phyloP scores from a whole-genome alignment of 2,888 invertebrate species.

The Drosophila barbarae region DNA sequence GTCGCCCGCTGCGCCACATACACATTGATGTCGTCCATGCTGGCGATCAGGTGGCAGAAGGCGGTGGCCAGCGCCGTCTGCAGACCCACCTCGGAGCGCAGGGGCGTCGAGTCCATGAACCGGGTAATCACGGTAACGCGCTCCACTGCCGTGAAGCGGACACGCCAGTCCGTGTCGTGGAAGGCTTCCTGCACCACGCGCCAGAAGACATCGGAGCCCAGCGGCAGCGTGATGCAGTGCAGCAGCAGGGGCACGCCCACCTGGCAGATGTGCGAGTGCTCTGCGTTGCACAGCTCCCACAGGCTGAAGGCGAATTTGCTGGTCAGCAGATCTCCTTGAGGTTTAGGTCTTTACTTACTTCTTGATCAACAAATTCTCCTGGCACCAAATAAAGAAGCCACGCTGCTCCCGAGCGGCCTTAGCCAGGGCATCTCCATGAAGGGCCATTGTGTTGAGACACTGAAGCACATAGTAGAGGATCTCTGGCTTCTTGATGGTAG shows the following conservation, averaged over 20 bases:
- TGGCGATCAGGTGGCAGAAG: conserved; percentile 96
- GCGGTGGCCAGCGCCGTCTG: conserved; percentile 97
- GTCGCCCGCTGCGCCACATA: conserved; percentile 96
- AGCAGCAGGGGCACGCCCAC: conserved; percentile 94
- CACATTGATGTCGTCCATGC: conserved; percentile 97
- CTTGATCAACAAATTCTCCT: conserved; percentile 95
- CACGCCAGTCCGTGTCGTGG: conserved; percentile 92
- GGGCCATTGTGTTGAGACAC: conserved; percentile 92
- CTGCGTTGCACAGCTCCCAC: conserved; percentile 95
- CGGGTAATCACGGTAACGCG: conserved; percentile 94
- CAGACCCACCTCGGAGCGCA: conserved; percentile 89
- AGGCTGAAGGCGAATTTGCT: conserved; percentile 82
- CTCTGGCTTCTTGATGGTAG: conserved; percentile 92
- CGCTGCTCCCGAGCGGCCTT: conserved; percentile 93
- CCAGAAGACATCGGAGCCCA: conserved; percentile 98
- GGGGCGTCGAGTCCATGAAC: conserved; percentile 94
- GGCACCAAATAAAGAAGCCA: conserved; percentile 96
- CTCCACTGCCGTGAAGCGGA: conserved; percentile 96
- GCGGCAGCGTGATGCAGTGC: conserved; percentile 95
- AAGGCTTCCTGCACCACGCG: conserved; percentile 96
- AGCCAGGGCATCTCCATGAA: conserved; percentile 95
- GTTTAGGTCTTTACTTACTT: conserved; percentile 82
- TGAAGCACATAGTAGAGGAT: conserved; percentile 95
- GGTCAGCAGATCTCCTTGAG: neutral
- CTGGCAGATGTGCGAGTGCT: conserved; percentile 96